A percentile compares a stretch with the other conserved stretches of the same genome.
Conservation (phyloP, 2,888 invertebrate genomes). For the Phyto melanocephala region DNA sequence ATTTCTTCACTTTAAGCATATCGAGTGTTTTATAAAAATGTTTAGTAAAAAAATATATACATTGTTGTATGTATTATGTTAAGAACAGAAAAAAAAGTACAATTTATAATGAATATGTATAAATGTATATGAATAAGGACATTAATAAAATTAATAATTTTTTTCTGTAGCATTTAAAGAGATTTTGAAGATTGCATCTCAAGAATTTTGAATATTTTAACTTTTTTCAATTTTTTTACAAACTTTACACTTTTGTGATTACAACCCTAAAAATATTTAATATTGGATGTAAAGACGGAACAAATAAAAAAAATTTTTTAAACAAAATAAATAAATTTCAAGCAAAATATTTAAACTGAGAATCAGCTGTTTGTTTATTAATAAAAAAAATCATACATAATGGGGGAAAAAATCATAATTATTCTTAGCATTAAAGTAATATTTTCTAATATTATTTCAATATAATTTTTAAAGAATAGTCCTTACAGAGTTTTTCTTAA, state of each 20-base stretch:
- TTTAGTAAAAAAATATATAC: constrained; percentile 8
- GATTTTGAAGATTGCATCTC: no score
- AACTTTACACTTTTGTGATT: no score
- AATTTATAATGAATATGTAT: not conserved
- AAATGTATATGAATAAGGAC: not conserved
- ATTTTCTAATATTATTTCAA: not conserved
- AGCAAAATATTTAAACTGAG: no score
- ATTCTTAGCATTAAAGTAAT: not conserved
- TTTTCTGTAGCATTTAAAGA: no score
- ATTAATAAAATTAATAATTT: no score
- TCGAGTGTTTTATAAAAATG: constrained; percentile 19
- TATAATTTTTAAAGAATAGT: not conserved
- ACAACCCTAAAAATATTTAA: no score
- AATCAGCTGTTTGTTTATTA: no score
- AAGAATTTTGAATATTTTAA: no score
- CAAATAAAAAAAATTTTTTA: no score
- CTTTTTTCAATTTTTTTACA: no score
- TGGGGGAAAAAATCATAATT: not conserved
- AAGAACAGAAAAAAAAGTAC: not conserved
- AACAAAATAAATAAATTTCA: no score
- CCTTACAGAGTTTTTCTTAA: not conserved
- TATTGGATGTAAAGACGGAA: no score
- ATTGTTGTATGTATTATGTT: not conserved
- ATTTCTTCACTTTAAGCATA: constrained; percentile 7
- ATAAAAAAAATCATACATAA: not conserved